A percentile compares a stretch with the other conserved stretches of the same genome.
phyloP scores from a whole-genome alignment of 2,888 invertebrate genomes.

The Thecophora atra region DNA sequence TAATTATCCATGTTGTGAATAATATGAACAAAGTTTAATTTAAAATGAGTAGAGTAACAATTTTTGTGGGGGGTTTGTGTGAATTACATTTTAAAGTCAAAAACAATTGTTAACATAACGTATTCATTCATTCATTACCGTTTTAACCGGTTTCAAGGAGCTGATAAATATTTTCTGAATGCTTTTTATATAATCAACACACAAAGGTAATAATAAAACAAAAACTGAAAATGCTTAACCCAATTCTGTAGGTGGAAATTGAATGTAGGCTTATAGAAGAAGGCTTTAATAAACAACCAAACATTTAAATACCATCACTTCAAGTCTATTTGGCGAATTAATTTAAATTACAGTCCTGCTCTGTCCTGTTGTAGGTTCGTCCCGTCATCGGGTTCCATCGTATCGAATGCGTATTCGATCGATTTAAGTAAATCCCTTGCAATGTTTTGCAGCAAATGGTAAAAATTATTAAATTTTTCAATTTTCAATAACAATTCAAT shows the following conservation, averaged over 20 bases:
- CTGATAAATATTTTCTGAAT: conserved; percentile 15
- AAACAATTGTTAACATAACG: conserved; percentile 13
- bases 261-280: background rate
- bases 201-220: conserved; percentile 5
- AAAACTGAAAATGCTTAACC: conserved; percentile 13
- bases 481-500: conserved; percentile 36
- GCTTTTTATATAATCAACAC: conserved; percentile 7
- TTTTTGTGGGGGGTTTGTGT: conserved; percentile 10
- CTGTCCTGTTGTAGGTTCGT: conserved; percentile 5
- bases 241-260: background rate
- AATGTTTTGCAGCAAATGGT: background rate
- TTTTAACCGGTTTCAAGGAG: too few species aligned
- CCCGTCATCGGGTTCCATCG: background rate
- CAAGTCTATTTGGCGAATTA: conserved; percentile 27
- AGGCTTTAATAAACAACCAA: conserved; percentile 12
- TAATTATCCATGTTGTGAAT: conserved; percentile 12
- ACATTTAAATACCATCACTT: conserved; percentile 32
- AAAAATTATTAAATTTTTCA: conserved; percentile 1
- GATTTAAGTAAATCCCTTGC: too few species aligned
- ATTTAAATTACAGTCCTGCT: background rate
- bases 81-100: conserved; percentile 9
- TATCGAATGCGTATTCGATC: too few species aligned
- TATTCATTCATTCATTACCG: background rate
- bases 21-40: conserved; percentile 27
- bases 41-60: conserved; percentile 35